phyloP scores from a whole-genome alignment of 1,140 invertebrate species.

The Antheraea pernyi region DNA sequence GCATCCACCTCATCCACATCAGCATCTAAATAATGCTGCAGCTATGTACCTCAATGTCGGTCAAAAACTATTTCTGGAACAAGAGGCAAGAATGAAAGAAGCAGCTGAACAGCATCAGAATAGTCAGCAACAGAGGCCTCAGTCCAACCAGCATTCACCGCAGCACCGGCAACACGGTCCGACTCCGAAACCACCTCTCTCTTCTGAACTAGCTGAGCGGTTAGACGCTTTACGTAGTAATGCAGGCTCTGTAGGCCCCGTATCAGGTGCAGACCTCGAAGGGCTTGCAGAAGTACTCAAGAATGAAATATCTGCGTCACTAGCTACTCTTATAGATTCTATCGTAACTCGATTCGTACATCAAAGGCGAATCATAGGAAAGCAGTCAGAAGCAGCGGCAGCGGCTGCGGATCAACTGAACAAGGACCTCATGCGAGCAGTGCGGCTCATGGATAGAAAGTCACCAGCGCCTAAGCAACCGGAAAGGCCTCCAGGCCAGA shows the following conservation, averaged over 20 bases:
- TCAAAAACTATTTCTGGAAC: slow-evolving; percentile 87
- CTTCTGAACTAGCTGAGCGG: slow-evolving; percentile 81
- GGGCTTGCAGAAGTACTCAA: slow-evolving; percentile 93
- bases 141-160: slow-evolving; percentile 80
- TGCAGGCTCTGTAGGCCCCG: slow-evolving; percentile 80
- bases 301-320: slow-evolving; percentile 91
- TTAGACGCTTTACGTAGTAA: slow-evolving; percentile 83
- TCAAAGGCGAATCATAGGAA: slow-evolving; percentile 86
- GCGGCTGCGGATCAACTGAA: slow-evolving; percentile 89
- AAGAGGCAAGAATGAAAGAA: slow-evolving; percentile 87
- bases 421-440: slow-evolving; percentile 88
- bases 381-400: slow-evolving; percentile 87
- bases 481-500: slow-evolving; percentile 82
- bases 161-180: slow-evolving; percentile 74
- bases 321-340: slow-evolving; percentile 92
- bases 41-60: slow-evolving; percentile 87
- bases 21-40: slow-evolving; percentile 83
- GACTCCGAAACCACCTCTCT: slow-evolving; percentile 77
- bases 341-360: slow-evolving; percentile 92
- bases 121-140: slow-evolving; percentile 74
- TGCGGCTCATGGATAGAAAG: slow-evolving; percentile 90
- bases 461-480: slow-evolving; percentile 90
- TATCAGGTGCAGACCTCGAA: slow-evolving; percentile 89
- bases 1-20: slow-evolving; percentile 80
- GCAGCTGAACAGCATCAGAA: slow-evolving; percentile 80